Evolutionary conservation across 2,888 invertebrate genomes (phyloP).

Genomic region (Apoderus coryli): DNA sequence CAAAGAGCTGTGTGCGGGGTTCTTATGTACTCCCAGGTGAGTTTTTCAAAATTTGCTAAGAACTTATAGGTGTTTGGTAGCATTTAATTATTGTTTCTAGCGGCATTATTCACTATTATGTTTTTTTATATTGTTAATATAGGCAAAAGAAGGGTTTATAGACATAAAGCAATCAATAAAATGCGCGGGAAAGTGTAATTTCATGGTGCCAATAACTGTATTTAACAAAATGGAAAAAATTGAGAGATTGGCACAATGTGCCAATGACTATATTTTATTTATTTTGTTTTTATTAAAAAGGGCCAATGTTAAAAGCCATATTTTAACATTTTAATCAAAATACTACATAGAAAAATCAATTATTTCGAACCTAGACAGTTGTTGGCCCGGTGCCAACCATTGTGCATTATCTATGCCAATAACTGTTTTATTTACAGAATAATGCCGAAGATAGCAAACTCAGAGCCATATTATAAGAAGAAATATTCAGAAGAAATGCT

Average conservation of each 20-base stretch:
- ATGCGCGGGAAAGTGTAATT: constrained; percentile 3
- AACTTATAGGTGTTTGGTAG: too few species aligned
- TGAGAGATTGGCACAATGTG: neutral
- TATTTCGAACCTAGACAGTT: constrained; percentile 1
- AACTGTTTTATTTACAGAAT: constrained; percentile 5
- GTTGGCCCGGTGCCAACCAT: constrained; percentile 2
- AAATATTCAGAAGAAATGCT: constrained; percentile 8
- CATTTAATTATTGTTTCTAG: too few species aligned
- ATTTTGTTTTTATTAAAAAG: constrained; percentile 2
- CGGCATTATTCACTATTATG: too few species aligned
- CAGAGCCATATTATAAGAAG: constrained; percentile 5
- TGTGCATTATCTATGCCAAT: constrained; percentile 1
- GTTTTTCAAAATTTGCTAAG: too few species aligned
- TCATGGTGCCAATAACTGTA: neutral
- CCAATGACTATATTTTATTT: constrained; percentile 3
- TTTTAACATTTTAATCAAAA: neutral
- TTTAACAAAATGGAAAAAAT: constrained; percentile 1
- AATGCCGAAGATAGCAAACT: constrained; percentile 6
- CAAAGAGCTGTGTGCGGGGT: too few species aligned
- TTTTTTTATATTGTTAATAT: too few species aligned
- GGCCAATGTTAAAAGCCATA: constrained; percentile 3
- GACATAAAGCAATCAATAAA: constrained; percentile 2
- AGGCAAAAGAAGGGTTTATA: constrained; percentile 3
- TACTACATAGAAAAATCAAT: neutral
- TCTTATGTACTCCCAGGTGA: too few species aligned